Evolutionary conservation across 2,113 vertebrate genomes (phyloP).

Genomic region (Rana temporaria): DNA sequence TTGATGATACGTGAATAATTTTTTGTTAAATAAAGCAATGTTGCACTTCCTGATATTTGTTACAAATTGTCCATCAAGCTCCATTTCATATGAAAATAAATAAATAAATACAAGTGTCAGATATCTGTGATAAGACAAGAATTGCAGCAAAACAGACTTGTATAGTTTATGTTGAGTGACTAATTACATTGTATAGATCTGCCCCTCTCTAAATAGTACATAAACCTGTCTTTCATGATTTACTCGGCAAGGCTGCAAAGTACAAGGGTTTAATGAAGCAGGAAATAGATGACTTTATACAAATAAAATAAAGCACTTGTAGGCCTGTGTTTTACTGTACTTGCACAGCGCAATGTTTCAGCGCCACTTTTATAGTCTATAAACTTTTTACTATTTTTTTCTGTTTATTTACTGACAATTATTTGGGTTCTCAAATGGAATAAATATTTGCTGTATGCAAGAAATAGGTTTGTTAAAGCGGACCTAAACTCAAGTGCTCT

Average conservation of each 20-base stretch:
- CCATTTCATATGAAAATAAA: not conserved
- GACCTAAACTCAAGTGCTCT: too few relatives aligned
- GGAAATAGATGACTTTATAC: conserved; percentile 41
- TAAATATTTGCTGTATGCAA: conserved; percentile 10
- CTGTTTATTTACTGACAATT: conserved; percentile 21
- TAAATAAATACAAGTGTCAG: not conserved
- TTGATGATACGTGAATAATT: too few relatives aligned
- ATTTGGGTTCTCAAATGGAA: not conserved
- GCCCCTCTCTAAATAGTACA: conserved; percentile 52
- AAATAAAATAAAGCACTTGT: conserved; percentile 45
- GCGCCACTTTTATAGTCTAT: conserved; percentile 41
- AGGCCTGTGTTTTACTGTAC: conserved; percentile 22
- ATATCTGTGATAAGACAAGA: not conserved
- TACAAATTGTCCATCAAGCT: not conserved
- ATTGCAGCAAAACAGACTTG: conserved; percentile 23
- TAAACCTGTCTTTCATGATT: conserved; percentile 46
- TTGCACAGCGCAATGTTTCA: conserved; percentile 25
- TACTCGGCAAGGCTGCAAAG: conserved; percentile 14
- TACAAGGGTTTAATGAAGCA: conserved; percentile 54
- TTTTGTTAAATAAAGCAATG: too few relatives aligned
- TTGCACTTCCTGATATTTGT: not conserved
- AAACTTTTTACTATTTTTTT: conserved; percentile 33
- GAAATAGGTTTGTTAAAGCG: not conserved
- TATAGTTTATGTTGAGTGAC: conserved; percentile 47
- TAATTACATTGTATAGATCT: conserved; percentile 52